Percentiles rank a stretch among this genome's conserved stretches.
These are phyloP conservation scores for Cydia pomonella DNA, from an alignment of 1,140 invertebrate species.

Conservation along the genomic window DNA sequence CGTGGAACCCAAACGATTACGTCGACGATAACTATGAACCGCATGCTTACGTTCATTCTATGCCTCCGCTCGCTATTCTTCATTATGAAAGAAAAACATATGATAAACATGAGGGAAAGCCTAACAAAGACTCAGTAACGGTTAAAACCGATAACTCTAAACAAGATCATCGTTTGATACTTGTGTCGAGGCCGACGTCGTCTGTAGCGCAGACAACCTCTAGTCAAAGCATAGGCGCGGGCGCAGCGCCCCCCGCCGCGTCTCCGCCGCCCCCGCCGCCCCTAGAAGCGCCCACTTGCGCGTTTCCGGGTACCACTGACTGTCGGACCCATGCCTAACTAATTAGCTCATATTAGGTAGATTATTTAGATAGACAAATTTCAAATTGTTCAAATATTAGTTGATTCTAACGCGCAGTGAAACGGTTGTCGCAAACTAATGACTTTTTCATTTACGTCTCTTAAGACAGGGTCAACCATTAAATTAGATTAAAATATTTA, in stretches of 20 bases:
- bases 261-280: slow-evolving; percentile 53
- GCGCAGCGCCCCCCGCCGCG: slow-evolving; percentile 52
- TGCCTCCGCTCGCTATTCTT: slow-evolving; percentile 64
- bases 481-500: slow-evolving; percentile 29
- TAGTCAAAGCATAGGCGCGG: slow-evolving; percentile 71
- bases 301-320: slow-evolving; percentile 63
- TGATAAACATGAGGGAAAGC: slow-evolving; percentile 53
- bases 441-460: slow-evolving; percentile 2
- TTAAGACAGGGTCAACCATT: slow-evolving; percentile 23
- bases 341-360: slow-evolving; percentile 65
- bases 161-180: slow-evolving; percentile 49
- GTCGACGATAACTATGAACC: slow-evolving; percentile 77
- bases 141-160: slow-evolving; percentile 51
- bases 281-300: slow-evolving; percentile 65
- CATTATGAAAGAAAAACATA: slow-evolving; percentile 55
- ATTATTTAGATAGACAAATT: slow-evolving; percentile 32
- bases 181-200: slow-evolving; percentile 52
- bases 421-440: slow-evolving; percentile 22
- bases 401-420: slow-evolving; percentile 19
- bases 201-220: slow-evolving; percentile 70
- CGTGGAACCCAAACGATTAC: slow-evolving; percentile 74
- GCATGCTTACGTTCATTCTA: slow-evolving; percentile 68
- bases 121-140: slow-evolving; percentile 48
- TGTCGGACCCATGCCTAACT: slow-evolving; percentile 73
- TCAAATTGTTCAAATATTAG: slow-evolving; percentile 26